Evolutionary conservation across 2,888 invertebrate genomes (phyloP).

Genomic region (Orthosia gracilis): DNA sequence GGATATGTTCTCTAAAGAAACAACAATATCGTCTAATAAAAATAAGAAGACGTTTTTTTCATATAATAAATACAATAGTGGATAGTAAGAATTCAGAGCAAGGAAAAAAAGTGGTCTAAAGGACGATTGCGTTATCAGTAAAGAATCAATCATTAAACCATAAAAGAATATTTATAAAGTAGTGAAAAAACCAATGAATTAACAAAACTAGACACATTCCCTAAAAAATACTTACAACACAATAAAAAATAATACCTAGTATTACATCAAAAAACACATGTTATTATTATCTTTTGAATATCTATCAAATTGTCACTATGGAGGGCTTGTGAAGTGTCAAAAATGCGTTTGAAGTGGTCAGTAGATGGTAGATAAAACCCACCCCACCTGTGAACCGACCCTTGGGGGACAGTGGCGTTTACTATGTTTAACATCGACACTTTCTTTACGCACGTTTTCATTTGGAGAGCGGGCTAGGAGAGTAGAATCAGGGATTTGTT

Average conservation of each 20-base stretch:
- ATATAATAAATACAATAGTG: neutral
- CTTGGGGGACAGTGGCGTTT: conserved; percentile 43
- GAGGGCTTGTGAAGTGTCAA: conserved; percentile 71
- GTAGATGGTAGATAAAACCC: conserved; percentile 65
- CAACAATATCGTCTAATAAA: neutral
- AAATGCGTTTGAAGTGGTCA: conserved; percentile 70
- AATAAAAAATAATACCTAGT: conserved; percentile 46
- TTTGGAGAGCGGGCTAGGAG: conserved; percentile 41
- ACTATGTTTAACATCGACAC: conserved; percentile 58
- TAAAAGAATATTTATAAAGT: neutral
- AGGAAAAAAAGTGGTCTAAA: too few species aligned
- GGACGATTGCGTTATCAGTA: neutral
- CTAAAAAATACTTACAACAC: conserved; percentile 48
- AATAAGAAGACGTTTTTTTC: neutral
- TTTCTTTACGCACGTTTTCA: conserved; percentile 62
- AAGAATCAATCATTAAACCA: too few species aligned
- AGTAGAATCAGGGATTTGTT: conserved; percentile 24
- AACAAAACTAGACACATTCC: conserved; percentile 68
- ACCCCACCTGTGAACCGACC: conserved; percentile 64
- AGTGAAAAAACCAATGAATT: conserved; percentile 63
- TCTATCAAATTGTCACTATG: conserved; percentile 79
- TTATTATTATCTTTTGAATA: conserved; percentile 78
- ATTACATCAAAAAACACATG: conserved; percentile 81
- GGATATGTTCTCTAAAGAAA: neutral
- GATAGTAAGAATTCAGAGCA: neutral